These are phyloP conservation scores for Leptinotarsa lineolata DNA, from an alignment of 1,140 invertebrate species.

Conservation along the genomic window DNA sequence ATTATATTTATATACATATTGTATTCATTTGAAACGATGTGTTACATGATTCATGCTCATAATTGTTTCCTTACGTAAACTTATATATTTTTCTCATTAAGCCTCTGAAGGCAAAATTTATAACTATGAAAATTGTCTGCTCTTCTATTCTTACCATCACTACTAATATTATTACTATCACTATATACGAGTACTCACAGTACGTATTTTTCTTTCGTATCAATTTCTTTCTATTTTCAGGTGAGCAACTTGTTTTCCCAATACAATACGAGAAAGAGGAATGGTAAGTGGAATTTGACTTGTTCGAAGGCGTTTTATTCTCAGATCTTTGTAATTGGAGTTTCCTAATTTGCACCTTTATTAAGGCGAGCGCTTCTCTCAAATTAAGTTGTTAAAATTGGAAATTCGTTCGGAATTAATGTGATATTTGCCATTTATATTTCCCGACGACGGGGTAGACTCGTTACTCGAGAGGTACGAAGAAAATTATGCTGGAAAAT, in stretches of 20 bases:
- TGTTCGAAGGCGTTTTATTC: not conserved
- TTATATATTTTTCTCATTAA: too few relatives aligned
- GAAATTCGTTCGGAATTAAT: not conserved
- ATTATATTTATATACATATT: too few relatives aligned
- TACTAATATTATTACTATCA: too few relatives aligned
- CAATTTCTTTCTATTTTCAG: not conserved
- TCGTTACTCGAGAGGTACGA: not conserved
- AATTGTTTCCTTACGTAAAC: too few relatives aligned
- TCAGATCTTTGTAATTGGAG: constrained; percentile 14
- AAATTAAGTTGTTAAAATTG: constrained; percentile 21
- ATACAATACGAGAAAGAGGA: not conserved
- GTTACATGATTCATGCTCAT: too few relatives aligned
- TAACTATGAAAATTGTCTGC: too few relatives aligned
- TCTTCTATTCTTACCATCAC: too few relatives aligned
- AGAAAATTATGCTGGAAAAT: too few relatives aligned
- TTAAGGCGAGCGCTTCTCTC: not conserved
- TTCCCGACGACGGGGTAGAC: not conserved
- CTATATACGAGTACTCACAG: too few relatives aligned
- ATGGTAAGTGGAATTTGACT: not conserved
- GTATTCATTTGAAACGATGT: too few relatives aligned
- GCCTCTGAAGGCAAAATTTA: too few relatives aligned
- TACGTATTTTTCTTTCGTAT: not conserved
- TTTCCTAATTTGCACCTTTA: constrained; percentile 1
- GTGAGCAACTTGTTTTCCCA: not conserved
- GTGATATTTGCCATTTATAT: not conserved